Conservation (phyloP, 2,113 vertebrate genomes). For the Pelmatolapia mariae region DNA sequence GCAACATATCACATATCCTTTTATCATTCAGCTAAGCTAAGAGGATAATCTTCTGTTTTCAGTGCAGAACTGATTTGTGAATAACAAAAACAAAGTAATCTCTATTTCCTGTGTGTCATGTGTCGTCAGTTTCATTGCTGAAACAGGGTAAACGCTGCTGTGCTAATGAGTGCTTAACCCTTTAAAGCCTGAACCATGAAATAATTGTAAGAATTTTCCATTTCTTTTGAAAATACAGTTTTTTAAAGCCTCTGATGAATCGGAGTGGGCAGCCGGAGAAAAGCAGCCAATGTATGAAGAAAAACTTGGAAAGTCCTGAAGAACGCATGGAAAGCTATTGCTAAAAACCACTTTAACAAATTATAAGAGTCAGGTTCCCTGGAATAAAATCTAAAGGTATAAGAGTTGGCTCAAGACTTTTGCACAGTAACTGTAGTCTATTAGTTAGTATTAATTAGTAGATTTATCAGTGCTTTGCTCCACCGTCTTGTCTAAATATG, state of each 20-base stretch:
- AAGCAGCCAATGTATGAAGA: neutral
- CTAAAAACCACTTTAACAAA: neutral
- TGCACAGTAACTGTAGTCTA: neutral
- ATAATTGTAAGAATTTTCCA: neutral
- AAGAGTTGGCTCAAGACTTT: neutral
- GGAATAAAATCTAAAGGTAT: neutral
- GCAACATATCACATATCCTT: neutral
- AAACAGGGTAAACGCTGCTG: neutral
- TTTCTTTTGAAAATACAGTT: neutral
- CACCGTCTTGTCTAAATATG: neutral
- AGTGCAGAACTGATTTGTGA: neutral
- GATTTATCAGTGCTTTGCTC: neutral
- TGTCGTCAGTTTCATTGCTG: neutral
- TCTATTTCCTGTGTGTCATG: neutral
- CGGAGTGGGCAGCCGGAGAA: accelerated
- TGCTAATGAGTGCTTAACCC: neutral
- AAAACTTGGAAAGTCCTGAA: neutral
- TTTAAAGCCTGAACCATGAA: neutral
- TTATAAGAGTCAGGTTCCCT: neutral
- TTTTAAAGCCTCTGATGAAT: neutral
- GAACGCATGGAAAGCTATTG: neutral
- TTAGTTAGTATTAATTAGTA: neutral
- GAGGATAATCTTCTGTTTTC: neutral
- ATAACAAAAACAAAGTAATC: neutral
- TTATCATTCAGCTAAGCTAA: neutral